Conservation (phyloP, 1,140 invertebrate species). For the Drosophila lini region DNA sequence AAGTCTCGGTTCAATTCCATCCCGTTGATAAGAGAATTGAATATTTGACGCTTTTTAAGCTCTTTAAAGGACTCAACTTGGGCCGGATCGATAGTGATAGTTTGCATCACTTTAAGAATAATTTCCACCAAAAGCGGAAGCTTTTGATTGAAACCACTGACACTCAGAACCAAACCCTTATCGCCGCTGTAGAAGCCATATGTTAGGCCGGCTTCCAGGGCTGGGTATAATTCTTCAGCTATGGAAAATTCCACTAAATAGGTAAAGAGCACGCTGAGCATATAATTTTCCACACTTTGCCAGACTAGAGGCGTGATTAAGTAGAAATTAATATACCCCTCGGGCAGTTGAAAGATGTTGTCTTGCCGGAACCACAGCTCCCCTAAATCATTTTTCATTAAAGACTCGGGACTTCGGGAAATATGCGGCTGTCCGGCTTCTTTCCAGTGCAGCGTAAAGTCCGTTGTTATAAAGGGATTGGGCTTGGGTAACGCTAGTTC, state of each 20-base stretch:
- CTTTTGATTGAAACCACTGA: conserved; percentile 85
- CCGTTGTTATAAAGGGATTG: conserved; percentile 60
- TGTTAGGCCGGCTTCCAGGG: conserved; percentile 89
- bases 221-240: conserved; percentile 91
- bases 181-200: conserved; percentile 87
- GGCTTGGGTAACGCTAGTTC: conserved; percentile 40
- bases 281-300: conserved; percentile 87
- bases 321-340: conserved; percentile 90
- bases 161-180: conserved; percentile 89
- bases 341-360: conserved; percentile 92
- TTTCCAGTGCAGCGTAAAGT: conserved; percentile 55
- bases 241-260: conserved; percentile 86
- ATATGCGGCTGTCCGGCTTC: conserved; percentile 48
- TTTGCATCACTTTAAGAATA: conserved; percentile 87
- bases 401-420: conserved; percentile 73
- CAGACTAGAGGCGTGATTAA: conserved; percentile 88
- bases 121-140: conserved; percentile 87
- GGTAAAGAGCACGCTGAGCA: conserved; percentile 87
- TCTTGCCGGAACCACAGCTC: conserved; percentile 95
- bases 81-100: conserved; percentile 85
- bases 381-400: conserved; percentile 86
- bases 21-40: conserved; percentile 90
- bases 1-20: conserved; percentile 88
- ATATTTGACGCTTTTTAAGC: conserved; percentile 88
- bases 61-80: conserved; percentile 88